Percentiles rank a stretch among this genome's conserved stretches.
Evolutionary conservation across 92 coral and sea anemone species (phyloP).

Genomic region (Porites cylindrica): DNA sequence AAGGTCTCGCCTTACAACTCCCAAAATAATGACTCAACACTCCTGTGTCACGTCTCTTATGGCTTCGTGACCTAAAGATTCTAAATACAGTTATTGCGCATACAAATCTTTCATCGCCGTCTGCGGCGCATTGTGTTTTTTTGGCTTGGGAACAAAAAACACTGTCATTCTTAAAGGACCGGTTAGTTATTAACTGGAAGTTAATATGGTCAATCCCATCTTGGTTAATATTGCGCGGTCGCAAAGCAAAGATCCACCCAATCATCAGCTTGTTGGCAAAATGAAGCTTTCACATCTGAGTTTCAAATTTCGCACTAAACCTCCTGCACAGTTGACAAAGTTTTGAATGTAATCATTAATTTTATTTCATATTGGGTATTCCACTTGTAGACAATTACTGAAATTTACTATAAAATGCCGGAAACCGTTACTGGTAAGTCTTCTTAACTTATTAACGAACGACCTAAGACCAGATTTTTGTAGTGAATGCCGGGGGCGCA

Average conservation of each 20-base stretch:
- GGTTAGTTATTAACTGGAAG: background rate
- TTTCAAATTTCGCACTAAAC: too few species aligned
- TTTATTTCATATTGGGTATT: too few species aligned
- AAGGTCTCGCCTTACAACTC: background rate
- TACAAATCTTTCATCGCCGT: conserved; percentile 19
- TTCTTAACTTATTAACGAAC: too few species aligned
- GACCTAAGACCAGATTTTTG: too few species aligned
- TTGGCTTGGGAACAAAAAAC: background rate
- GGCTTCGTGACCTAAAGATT: conserved; percentile 20
- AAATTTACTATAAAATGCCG: too few species aligned
- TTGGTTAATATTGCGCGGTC: conserved; percentile 13
- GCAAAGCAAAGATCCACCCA: conserved; percentile 11
- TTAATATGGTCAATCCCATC: conserved; percentile 14
- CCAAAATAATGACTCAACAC: background rate
- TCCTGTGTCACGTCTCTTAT: conserved; percentile 19
- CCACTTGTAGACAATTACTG: too few species aligned
- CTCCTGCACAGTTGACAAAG: too few species aligned
- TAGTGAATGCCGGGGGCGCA: too few species aligned
- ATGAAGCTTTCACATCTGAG: too few species aligned
- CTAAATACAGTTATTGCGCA: conserved; percentile 30
- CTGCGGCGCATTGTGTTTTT: conserved; percentile 17
- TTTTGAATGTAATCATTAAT: too few species aligned
- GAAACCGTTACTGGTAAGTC: too few species aligned
- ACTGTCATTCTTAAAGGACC: background rate
- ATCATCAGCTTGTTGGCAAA: too few species aligned